phyloP scores from a whole-genome alignment of 2,113 vertebrate species.

The Odontophorus gujanensis region DNA sequence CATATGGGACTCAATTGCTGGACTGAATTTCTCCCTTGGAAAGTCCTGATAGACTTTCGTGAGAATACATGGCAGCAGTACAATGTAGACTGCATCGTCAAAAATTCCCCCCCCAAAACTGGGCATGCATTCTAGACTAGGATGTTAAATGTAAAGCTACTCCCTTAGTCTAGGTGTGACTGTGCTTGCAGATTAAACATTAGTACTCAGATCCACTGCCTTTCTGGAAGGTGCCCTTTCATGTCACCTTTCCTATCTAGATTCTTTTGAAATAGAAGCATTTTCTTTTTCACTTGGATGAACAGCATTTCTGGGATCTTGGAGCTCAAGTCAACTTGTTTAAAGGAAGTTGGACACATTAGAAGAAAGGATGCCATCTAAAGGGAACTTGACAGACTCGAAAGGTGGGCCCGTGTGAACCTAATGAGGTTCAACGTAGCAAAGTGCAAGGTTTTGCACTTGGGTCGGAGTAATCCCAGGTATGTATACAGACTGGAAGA shows the following conservation, averaged over 20 bases:
- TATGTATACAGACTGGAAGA: too few relatives aligned
- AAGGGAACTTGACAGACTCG: too few relatives aligned
- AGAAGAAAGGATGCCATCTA: too few relatives aligned
- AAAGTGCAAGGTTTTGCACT: too few relatives aligned
- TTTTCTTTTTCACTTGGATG: neutral
- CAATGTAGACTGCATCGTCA: neutral
- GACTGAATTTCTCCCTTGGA: neutral
- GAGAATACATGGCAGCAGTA: neutral
- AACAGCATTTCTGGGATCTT: neutral
- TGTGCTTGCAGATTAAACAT: neutral
- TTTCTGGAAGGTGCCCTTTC: neutral
- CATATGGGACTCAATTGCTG: neutral
- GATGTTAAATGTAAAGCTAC: neutral
- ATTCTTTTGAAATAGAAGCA: neutral
- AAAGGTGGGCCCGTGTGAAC: too few relatives aligned
- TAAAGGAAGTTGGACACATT: neutral
- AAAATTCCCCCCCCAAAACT: neutral
- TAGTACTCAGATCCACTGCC: neutral
- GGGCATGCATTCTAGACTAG: neutral
- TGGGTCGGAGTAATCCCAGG: too few relatives aligned
- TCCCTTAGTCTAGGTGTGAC: neutral
- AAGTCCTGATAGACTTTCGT: neutral
- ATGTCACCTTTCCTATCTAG: neutral
- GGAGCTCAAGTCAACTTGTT: neutral
- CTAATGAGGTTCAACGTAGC: too few relatives aligned